Evolutionary conservation across 2,888 invertebrate genomes (phyloP), one percentile per base, ranked within the genome.

Genomic region (Mythimna lalbum): DNA sequence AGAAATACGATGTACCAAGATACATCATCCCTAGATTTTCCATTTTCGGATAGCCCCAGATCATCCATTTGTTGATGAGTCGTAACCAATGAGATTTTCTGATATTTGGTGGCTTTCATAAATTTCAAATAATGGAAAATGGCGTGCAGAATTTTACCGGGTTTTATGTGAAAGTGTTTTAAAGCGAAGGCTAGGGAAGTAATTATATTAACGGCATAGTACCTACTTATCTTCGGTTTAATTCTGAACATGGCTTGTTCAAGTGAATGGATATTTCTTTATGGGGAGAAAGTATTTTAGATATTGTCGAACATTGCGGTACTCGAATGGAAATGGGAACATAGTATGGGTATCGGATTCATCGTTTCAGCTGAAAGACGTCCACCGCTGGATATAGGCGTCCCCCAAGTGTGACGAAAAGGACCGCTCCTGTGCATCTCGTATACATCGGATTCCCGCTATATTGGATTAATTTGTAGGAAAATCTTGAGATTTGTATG

Each of bases 1-100:
- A 2, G 36, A 55, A 47, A 19, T 6, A 7, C 2, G 33, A 43
- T 49, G 47, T 55, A 5, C 9, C 19, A 33, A 43, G 4, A 52
- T n/a, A 64, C 19, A 64, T 55, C 49, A 59, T 27, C 39, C 10
- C 10, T 17, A 63, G 68, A 57, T 73, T 76, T 74, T 75, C 73
- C 63, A n/a, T n/a, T 50, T 69, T 56, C 36, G 12, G 53, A 31
- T 66, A 52, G 60, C 43, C 69, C 63, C 60, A 72, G 63, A 47
- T 61, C 71, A 67, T 84, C 83, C 82, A 87, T 86, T 87, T 85
- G 80, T 83, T 84, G 81, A 86, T 83, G 84, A 84, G 69, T 73
- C 69, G 81, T 61, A 76, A 79, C 62, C 71, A 69, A 81, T 76
- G 73, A 76, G 70, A 81, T 84, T 82, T 79, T 69, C 66, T 64